Percentiles rank a stretch among this genome's conserved stretches.
These are phyloP conservation scores for Stercorarius parasiticus DNA, from an alignment of 2,113 vertebrate species.

Conservation along the genomic window DNA sequence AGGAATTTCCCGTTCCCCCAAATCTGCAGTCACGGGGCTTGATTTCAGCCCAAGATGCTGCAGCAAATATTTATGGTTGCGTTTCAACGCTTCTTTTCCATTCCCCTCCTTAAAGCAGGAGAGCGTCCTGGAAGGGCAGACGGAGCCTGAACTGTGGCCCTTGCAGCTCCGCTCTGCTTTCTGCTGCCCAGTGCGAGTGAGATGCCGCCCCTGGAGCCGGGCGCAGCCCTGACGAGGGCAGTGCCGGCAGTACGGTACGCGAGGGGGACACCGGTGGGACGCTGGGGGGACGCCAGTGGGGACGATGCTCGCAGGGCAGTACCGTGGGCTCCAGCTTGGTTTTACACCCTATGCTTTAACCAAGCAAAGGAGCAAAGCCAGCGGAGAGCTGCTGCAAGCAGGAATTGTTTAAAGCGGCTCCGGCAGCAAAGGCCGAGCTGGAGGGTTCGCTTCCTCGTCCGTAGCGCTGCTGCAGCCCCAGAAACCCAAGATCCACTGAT, in stretches of 20 bases:
- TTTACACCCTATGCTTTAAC: neutral
- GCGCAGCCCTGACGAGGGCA: neutral
- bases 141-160: neutral
- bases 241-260: rapidly evolving
- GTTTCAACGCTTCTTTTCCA: neutral
- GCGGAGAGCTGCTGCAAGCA: neutral
- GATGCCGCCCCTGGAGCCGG: neutral
- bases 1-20: neutral
- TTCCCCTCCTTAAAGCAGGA: neutral
- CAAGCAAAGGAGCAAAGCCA: neutral
- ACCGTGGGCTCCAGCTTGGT: neutral
- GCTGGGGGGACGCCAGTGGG: rapidly evolving
- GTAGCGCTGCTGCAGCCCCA: neutral
- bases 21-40: neutral
- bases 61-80: neutral
- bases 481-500: slow-evolving; percentile 25
- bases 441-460: slow-evolving; percentile 36
- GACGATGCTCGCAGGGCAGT: rapidly evolving
- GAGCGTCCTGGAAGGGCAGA: rapidly evolving
- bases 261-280: neutral
- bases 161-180: neutral
- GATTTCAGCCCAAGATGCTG: neutral
- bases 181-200: neutral
- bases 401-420: neutral
- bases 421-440: neutral